Base-by-base conservation (phyloP, 2,797 vertebrate genomes). In the Dromococcyx pavoninus region DNA sequence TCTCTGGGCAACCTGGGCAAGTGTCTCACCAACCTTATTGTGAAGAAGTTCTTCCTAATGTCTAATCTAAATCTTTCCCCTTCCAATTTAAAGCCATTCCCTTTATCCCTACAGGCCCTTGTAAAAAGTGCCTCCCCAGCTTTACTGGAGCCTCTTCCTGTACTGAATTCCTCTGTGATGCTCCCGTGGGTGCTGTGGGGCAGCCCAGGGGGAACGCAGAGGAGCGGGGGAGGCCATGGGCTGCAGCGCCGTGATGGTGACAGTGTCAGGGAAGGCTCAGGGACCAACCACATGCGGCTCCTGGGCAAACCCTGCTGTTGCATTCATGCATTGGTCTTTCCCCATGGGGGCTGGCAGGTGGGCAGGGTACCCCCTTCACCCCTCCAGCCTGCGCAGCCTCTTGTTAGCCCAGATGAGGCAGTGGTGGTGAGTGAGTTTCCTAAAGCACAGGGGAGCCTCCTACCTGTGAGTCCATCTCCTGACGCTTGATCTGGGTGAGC, bases 401-500 rank as follows among this genome's bases (percentile, higher is more conserved):
- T 53, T 5, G 0, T 32, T 10, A 43, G 56, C n/a, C 46, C 21
- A 39, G 41, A n/a, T 0, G 4, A 91, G 24, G 57, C 53, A 60
- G 2, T 2, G n/a, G n/a, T 1, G 33, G n/a, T 1, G 7, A 57
- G 17, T 32, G 3, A 4, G 1, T n/a, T 48, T 75, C 61, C 44
- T 35, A 78, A 69, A 85, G 39, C 44, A 19, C 2, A 3, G 22
- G 14, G 2, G 12, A 82, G 57, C 60, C 12, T 78, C 86, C 72
- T 95, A 99, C 99, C 99, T 99, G 99, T 1, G 99, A 98, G 78
- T 99, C 99, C 99, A 99, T 99, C 97, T 99, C 99, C 80, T 99
- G 99, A 43, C 99, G 98, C 97, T 99, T 99, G 96, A 99, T 99
- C 98, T 99, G 99, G 6, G 98, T 99, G 81, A 99, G 98, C 0